Conservation (phyloP, 2,888 invertebrate species). For the Carcina quercana region DNA sequence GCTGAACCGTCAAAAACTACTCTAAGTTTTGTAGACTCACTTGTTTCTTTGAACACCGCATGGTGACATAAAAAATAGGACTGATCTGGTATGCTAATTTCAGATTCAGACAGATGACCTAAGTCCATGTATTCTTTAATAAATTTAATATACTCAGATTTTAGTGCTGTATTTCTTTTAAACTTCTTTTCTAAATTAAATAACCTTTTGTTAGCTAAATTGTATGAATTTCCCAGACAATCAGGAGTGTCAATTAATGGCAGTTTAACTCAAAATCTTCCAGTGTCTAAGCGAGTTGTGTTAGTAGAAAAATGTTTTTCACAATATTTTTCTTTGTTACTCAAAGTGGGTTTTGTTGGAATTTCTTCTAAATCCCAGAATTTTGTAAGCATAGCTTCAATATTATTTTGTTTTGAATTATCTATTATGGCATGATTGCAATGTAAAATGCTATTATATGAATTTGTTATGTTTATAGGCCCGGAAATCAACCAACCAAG, state of each 20-base stretch:
- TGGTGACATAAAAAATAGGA: conserved; percentile 29
- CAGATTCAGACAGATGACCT: conserved; percentile 8
- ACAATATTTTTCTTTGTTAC: conserved; percentile 14
- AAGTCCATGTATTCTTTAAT: conserved; percentile 10
- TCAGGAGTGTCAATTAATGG: not conserved
- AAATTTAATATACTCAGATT: conserved; percentile 9
- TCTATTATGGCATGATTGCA: conserved; percentile 10
- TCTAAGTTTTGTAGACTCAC: conserved; percentile 25
- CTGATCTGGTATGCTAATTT: not conserved
- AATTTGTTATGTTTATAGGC: conserved; percentile 10
- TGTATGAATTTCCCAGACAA: too few relatives aligned
- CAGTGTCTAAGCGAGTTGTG: not conserved
- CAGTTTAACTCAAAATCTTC: conserved; percentile 1
- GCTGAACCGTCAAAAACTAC: conserved; percentile 31
- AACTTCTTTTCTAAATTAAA: conserved; percentile 12
- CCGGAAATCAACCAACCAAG: conserved; percentile 24
- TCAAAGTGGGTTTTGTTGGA: conserved; percentile 11
- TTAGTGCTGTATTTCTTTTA: conserved; percentile 2
- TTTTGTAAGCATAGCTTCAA: conserved; percentile 13
- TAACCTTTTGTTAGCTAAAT: conserved; percentile 6
- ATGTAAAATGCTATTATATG: conserved; percentile 1
- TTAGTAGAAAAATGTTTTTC: conserved; percentile 3
- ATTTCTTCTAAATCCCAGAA: conserved; percentile 22
- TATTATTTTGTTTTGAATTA: not conserved
- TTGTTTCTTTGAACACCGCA: conserved; percentile 21